Conservation (phyloP, 2,888 invertebrate species). For the Monoplex corrugatus region DNA sequence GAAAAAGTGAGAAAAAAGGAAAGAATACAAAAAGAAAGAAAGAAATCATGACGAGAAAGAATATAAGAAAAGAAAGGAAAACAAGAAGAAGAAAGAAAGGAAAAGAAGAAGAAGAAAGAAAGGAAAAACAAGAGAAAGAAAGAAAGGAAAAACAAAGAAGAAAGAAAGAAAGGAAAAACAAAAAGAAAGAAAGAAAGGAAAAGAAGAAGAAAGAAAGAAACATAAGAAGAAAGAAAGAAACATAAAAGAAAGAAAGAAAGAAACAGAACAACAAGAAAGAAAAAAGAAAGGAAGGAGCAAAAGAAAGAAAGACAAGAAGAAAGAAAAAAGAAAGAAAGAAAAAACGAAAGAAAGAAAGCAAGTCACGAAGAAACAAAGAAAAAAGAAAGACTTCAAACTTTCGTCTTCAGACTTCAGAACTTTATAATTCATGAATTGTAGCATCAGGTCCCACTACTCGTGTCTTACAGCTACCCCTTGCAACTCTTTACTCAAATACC, state of each 20-base stretch:
- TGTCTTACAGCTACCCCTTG: no score
- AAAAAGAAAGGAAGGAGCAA: neutral
- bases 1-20: neutral
- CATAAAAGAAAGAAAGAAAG: neutral
- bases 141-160: neutral
- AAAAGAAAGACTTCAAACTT: no score
- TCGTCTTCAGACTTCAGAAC: no score
- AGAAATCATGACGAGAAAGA: neutral
- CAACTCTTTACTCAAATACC: no score
- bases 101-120: neutral
- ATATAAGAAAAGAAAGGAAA: neutral
- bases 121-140: neutral
- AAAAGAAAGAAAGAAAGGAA: neutral
- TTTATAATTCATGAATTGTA: no score
- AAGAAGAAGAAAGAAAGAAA: neutral
- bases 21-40: neutral
- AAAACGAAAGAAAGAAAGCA: neutral
- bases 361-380: no score
- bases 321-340: neutral
- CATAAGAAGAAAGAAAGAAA: neutral
- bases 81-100: neutral
- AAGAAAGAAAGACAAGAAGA: neutral
- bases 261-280: neutral
- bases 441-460: no score
- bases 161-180: neutral